These are phyloP conservation scores for Drosophila engyochracea DNA, from an alignment of 2,888 invertebrate species.

Conservation along the genomic window DNA sequence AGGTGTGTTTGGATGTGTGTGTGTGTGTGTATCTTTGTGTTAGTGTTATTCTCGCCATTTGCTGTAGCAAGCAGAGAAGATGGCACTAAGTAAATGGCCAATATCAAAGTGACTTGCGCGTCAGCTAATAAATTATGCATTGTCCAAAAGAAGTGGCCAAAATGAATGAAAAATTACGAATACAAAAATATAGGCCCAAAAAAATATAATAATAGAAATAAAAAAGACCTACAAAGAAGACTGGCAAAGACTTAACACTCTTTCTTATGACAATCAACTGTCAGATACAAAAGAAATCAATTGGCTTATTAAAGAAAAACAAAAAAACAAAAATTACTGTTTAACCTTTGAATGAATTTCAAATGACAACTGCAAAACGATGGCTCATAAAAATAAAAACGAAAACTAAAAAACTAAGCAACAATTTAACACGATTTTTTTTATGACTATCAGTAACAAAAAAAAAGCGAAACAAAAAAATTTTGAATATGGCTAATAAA, in stretches of 20 bases:
- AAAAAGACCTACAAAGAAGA: neutral
- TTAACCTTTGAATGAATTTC: neutral
- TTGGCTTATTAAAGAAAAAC: slow-evolving; percentile 5
- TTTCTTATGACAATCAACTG: slow-evolving; percentile 12
- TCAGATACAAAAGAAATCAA: slow-evolving; percentile 22
- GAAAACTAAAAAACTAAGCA: neutral
- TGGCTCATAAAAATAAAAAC: neutral
- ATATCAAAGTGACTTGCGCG: slow-evolving; percentile 56
- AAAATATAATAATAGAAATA: neutral
- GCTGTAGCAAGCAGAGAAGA: slow-evolving; percentile 14
- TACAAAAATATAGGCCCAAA: neutral
- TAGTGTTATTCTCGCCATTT: neutral
- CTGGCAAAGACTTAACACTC: neutral
- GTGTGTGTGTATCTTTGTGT: slow-evolving; percentile 16
- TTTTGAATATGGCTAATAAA: neutral
- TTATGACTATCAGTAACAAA: neutral
- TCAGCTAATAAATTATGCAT: slow-evolving; percentile 57
- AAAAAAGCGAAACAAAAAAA: neutral
- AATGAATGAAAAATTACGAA: slow-evolving; percentile 41
- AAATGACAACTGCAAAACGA: neutral
- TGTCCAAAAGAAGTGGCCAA: slow-evolving; percentile 33
- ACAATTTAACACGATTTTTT: neutral
- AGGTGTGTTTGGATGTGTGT: slow-evolving; percentile 15
- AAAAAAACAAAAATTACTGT: too few relatives aligned
- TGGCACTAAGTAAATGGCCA: slow-evolving; percentile 28